Evolutionary conservation across 92 coral and sea anemone genomes (phyloP).

Genomic region (Porites cylindrica): DNA sequence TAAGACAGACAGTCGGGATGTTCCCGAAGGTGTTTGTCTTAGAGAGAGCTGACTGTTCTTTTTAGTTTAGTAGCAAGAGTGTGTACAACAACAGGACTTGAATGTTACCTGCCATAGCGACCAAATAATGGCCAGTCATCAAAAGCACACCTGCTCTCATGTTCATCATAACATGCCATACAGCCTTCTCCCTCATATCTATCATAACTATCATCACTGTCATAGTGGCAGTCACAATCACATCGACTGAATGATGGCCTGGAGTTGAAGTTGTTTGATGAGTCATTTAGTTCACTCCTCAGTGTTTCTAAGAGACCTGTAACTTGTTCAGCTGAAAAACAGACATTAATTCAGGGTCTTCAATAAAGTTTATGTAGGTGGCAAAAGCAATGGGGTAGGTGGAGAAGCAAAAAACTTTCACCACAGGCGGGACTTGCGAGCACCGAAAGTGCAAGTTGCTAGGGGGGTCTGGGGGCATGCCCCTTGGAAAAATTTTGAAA

Average conservation of each 20-base stretch:
- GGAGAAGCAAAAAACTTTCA: no score
- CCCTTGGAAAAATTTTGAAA: no score
- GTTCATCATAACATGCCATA: conserved; percentile 10
- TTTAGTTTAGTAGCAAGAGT: no score
- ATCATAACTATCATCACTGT: conserved; percentile 22
- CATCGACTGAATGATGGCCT: conserved; percentile 43
- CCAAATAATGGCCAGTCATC: conserved; percentile 18
- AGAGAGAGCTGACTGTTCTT: no score
- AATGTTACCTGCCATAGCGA: neutral
- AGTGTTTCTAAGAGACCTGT: conserved; percentile 39
- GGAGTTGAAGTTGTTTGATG: conserved; percentile 13
- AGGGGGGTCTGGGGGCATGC: no score
- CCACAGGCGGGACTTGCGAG: no score
- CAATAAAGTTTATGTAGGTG: no score
- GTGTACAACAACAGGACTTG: no score
- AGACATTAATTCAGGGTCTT: neutral
- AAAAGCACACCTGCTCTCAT: neutral
- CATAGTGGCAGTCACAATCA: conserved; percentile 37
- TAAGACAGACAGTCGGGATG: no score
- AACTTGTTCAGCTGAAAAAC: conserved; percentile 43
- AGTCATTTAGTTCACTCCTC: conserved; percentile 21
- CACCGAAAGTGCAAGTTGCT: no score
- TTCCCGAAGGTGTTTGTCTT: no score
- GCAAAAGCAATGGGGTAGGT: no score
- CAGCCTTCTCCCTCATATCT: conserved; percentile 7